Evolutionary conservation across 2,797 vertebrate genomes (phyloP), one percentile per base, ranked within the genome.

Genomic region (Sebastes itinus): DNA sequence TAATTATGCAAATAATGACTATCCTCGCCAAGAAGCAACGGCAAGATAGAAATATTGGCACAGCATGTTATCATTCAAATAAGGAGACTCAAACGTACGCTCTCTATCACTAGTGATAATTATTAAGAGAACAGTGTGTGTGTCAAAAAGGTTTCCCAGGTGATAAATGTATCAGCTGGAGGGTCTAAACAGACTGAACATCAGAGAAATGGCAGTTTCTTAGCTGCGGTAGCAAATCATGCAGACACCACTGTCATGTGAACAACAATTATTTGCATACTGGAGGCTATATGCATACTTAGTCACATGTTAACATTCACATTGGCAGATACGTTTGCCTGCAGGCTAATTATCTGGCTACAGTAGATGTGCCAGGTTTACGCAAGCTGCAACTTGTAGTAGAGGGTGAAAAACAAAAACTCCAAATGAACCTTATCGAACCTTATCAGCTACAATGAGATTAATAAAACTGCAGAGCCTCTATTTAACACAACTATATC

Each of bases 1-100:
- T 59, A 80, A 66, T 63, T 70, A 32, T 72, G 33, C 18, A 42
- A 64, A 75, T 80, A 86, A 79, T 55, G 42, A 81, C 49, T 14
- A 14, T 18, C 30, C 42, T 60, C 3, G 54, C 56, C 13, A 46
- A 59, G 42, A 30, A 60, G 56, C 12, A 25, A 27, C 42, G 49
- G 33, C 3, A 49, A 54, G 4, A 1, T 11, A 11, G 52, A 54
- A 54, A 54, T 22, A 54, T 54, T 54, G 9, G 8, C 10, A 54
- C 52, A 28, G 16, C 25, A 25, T 60, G 25, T 55, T n/a, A 38
- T 72, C 27, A 25, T 42, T 25, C 11, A 72, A 32, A 59, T 38
- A 59, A 62, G 7, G 11, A 64, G 2, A 52, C 11, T 33, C 27
- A 60, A 46, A 58, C 0, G 0, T 23, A 23, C 0, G 3, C 8